A percentile compares a stretch with the other conserved stretches of the same genome.
Conservation (phyloP, 1,140 invertebrate species). For the Heliothis subflexa region DNA sequence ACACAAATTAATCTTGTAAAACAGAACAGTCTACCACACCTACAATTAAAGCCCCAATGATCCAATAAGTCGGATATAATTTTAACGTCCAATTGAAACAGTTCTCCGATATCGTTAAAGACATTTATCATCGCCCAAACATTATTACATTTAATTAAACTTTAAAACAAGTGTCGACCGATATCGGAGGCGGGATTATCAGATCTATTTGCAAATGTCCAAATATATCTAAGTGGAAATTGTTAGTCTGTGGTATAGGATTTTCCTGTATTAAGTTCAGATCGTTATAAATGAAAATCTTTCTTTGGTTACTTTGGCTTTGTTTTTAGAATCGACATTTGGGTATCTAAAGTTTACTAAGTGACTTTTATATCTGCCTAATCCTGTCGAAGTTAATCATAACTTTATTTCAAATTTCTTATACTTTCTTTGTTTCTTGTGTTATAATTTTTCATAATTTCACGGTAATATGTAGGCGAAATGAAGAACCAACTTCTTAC, state of each 20-base stretch:
- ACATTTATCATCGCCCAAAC: slow-evolving; percentile 58
- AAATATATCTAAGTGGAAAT: slow-evolving; percentile 43
- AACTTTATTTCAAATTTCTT: too few species aligned
- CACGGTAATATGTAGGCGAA: too few species aligned
- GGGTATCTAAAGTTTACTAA: too few species aligned
- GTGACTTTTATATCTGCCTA: too few species aligned
- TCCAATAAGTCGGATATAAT: slow-evolving; percentile 48
- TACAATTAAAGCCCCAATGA: slow-evolving; percentile 9
- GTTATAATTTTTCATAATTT: too few species aligned
- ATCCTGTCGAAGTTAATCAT: too few species aligned
- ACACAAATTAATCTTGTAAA: not conserved
- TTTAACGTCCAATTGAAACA: slow-evolving; percentile 54
- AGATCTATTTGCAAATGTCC: slow-evolving; percentile 48
- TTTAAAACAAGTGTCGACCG: slow-evolving; percentile 55
- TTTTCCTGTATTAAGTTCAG: not conserved
- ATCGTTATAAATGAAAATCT: not conserved
- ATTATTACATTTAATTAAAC: slow-evolving; percentile 59
- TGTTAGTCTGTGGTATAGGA: slow-evolving; percentile 1
- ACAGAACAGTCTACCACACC: not conserved
- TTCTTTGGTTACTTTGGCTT: not conserved
- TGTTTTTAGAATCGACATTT: not conserved
- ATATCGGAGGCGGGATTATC: slow-evolving; percentile 50
- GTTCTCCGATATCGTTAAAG: slow-evolving; percentile 52
- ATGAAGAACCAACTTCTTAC: too few species aligned
- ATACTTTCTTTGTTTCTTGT: too few species aligned